These are phyloP conservation scores for Andrena camellia DNA, from an alignment of 2,888 invertebrate genomes.

Conservation along the genomic window DNA sequence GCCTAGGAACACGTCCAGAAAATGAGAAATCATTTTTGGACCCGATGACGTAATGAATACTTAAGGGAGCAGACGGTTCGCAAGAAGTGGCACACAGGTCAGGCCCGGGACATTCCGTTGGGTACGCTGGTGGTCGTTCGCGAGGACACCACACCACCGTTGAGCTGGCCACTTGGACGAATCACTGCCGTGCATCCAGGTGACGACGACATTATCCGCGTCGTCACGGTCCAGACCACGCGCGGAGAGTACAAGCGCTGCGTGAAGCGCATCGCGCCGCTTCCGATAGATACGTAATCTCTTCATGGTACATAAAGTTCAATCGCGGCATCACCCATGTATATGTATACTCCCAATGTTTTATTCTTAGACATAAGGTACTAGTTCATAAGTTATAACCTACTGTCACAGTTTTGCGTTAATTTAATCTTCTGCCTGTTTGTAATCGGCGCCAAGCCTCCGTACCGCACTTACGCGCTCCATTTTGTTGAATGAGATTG, in stretches of 20 bases:
- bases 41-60: slow-evolving; percentile 6
- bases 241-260: neutral
- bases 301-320: too few species aligned
- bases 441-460: too few species aligned
- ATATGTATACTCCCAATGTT: too few species aligned
- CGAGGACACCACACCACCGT: slow-evolving; percentile 2
- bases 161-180: slow-evolving; percentile 5
- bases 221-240: neutral
- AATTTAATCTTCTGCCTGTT: too few species aligned
- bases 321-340: too few species aligned
- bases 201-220: neutral
- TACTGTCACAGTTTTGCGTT: too few species aligned
- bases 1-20: slow-evolving; percentile 1
- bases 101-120: neutral
- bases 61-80: neutral
- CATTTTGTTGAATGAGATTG: too few species aligned
- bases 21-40: neutral
- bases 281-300: neutral
- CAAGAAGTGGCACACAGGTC: neutral
- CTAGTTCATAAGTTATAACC: too few species aligned
- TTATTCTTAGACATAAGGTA: too few species aligned
- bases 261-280: neutral
- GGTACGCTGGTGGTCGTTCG: neutral
- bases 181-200: neutral
- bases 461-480: too few species aligned